Evolutionary conservation across 2,888 invertebrate genomes (phyloP).

Genomic region (Rhaphigaster nebulosa): DNA sequence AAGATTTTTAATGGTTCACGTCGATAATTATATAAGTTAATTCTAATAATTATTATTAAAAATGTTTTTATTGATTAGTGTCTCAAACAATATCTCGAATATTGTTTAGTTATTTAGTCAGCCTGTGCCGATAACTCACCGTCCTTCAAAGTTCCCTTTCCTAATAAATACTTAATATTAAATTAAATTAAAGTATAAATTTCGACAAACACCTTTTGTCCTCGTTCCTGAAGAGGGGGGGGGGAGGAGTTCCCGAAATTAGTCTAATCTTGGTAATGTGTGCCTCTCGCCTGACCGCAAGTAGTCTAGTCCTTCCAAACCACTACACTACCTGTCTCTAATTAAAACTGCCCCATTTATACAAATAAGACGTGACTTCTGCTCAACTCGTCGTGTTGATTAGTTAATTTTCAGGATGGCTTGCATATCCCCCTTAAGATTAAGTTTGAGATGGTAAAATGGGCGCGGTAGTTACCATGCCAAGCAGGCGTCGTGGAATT

Average conservation of each 20-base stretch:
- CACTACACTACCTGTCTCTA: constrained; percentile 1
- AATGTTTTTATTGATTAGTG: not conserved
- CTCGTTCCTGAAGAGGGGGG: not conserved
- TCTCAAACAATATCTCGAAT: not conserved
- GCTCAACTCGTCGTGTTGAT: not conserved
- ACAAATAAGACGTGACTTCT: constrained; percentile 23
- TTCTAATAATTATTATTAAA: not conserved
- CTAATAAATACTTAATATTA: not conserved
- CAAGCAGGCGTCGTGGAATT: not conserved
- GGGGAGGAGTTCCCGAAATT: not conserved
- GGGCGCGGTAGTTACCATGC: not conserved
- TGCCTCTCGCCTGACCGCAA: constrained; percentile 18
- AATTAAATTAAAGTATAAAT: not conserved
- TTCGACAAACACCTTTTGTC: not conserved
- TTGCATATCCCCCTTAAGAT: not conserved
- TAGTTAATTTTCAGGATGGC: constrained; percentile 2
- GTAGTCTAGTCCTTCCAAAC: not conserved
- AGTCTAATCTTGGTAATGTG: constrained; percentile 35
- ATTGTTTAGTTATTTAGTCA: not conserved
- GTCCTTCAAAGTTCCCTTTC: not conserved
- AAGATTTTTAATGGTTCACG: too few relatives aligned
- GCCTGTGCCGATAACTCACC: not conserved
- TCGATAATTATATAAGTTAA: not conserved
- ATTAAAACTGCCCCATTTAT: constrained; percentile 35
- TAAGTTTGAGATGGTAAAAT: not conserved